Evolutionary conservation across 1,140 invertebrate genomes (phyloP), one percentile per base, ranked within the genome.

Genomic region (Papilio polytes): DNA sequence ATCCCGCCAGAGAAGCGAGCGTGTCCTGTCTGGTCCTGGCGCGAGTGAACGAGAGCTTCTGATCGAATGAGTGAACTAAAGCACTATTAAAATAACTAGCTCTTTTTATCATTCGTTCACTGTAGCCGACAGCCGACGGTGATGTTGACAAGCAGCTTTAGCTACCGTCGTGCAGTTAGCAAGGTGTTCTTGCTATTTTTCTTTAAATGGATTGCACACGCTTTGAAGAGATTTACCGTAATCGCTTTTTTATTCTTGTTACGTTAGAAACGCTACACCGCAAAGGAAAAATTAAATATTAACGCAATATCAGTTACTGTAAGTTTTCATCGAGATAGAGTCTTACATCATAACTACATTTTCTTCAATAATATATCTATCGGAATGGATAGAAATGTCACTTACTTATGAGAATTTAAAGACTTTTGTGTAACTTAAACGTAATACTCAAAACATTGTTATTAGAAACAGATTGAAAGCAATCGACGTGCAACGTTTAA

Each of bases 381-480:
- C 36, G 36, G 36, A 41, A 8, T 8, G 36, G 36, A 41, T 41
- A 41, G 36, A 41, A 41, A 41, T 41, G 8, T 41, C 6, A 41
- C 36, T 7, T 41, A 41, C 36, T 41, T 41, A 41, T 36, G 36
- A 6, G 36, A 6, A 36, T 41, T 41, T 41, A 41, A 41, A 8
- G 0, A 41, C 36, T 41, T 41, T 41, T 41, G 36, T 41, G 36
- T 41, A 41, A 41, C 6, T 0, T 41, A 41, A 41, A 41, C 36
- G 36, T 41, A 8, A 41, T 41, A 41, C 36, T 56, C 53, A 56
- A 56, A 56, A 7, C 53, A 56, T 56, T 56, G 53, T 56, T 56
- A 56, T 56, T 56, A 56, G 53, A 56, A 97, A 97, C 88, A 96
- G 96, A 82, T 90, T 98, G 53, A 66, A 66, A 31, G 63, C 22